These are phyloP conservation scores for Syndactyla subalaris DNA, from an alignment of 2,797 vertebrate genomes.

Conservation along the genomic window DNA sequence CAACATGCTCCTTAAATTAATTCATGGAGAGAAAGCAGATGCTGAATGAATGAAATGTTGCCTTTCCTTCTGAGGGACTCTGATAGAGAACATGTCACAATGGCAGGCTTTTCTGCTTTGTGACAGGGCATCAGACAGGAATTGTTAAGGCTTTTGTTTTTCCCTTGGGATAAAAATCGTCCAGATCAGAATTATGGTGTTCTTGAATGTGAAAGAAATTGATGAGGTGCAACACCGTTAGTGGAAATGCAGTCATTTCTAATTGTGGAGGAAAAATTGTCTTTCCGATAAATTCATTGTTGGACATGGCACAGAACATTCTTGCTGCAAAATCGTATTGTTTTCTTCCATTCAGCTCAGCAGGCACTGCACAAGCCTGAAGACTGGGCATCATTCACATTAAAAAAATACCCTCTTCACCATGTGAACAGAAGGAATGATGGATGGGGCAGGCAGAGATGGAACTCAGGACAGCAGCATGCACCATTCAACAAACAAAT, in stretches of 20 bases:
- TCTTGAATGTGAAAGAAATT: constrained; percentile 3
- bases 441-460: neutral
- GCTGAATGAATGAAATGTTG: constrained; percentile 45
- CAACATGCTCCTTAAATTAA: constrained; percentile 51
- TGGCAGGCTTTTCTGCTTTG: constrained; percentile 1
- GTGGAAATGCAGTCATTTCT: neutral
- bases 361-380: constrained; percentile 3
- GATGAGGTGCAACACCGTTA: neutral
- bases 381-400: neutral
- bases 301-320: constrained; percentile 36
- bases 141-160: constrained; percentile 30
- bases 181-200: neutral
- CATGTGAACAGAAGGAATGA: neutral
- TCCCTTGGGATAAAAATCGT: neutral
- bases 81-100: constrained; percentile 6
- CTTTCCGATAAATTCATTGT: constrained; percentile 27
- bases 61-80: constrained; percentile 36
- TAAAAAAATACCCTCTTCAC: neutral
- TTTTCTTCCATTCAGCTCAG: constrained; percentile 14
- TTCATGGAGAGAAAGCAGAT: constrained; percentile 63
- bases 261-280: neutral
- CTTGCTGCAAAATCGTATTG: neutral
- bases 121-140: neutral
- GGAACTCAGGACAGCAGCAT: neutral
- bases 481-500: neutral